Conservation (phyloP, 2,113 vertebrate species). For the Microtus ochrogaster region DNA sequence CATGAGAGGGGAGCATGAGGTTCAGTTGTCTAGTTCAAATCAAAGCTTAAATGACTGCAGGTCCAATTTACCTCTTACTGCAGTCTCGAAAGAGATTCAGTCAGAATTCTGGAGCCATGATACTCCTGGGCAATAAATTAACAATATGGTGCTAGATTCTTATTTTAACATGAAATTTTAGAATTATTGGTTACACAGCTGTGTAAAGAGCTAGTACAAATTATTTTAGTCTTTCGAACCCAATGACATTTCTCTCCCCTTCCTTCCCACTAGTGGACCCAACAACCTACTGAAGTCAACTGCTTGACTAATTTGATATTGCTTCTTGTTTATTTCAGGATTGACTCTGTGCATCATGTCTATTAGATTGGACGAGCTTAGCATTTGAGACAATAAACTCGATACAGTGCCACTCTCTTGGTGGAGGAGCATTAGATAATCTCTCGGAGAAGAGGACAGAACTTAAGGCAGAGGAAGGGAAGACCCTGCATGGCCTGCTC, state of each 20-base stretch:
- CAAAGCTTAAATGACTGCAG: neutral
- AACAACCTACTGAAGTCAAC: neutral
- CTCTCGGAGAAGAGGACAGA: too few species aligned
- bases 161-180: neutral
- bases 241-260: fast-evolving
- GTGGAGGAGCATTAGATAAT: neutral
- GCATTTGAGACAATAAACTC: neutral
- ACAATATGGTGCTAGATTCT: neutral
- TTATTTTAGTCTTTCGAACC: neutral
- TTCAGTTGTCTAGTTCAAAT: neutral
- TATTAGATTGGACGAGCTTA: neutral
- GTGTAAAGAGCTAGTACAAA: neutral
- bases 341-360: neutral
- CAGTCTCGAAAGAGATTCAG: neutral
- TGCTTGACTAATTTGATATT: neutral
- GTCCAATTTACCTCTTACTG: neutral
- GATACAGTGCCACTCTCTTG: too few species aligned
- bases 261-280: neutral
- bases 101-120: neutral
- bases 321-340: neutral
- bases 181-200: neutral
- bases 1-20: neutral
- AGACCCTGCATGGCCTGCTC: neutral
- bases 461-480: neutral
- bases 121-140: neutral